Evolutionary conservation across 2,888 invertebrate genomes (phyloP), one percentile per base, ranked within the genome.

Genomic region (Lacanobia oleracea): DNA sequence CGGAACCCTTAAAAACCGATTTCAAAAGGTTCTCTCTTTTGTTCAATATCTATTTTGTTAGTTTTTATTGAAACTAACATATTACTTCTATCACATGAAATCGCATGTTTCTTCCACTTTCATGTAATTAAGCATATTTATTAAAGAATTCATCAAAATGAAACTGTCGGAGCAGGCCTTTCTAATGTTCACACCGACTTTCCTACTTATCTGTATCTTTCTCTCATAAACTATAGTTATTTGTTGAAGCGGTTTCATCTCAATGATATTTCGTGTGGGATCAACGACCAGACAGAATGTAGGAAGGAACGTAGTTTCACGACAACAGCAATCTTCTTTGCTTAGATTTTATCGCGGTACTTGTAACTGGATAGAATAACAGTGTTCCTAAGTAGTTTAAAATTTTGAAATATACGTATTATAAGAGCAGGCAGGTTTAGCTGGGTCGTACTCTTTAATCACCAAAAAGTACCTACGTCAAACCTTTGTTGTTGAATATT

Each of bases 151-250:
- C 57, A 48, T 73, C 6, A 63, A 27, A 57, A 33, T 5, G 43
- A 59, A 76, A 23, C 12, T 54, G 51, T 23, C 40, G 6, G 18
- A 16, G 33, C 63, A 63, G 53, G 48, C 27, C 43, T 51, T 69
- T 60, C 61, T 77, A 61, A 45, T 56, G 43, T 45, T 57, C 18
- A 37, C 51, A 62, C 27, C 16, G 43, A 51, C 40, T 77, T 70
- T 51, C 61, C n/a, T 37, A 8, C 1, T 21, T 70, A 77, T 70
- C 61, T 69, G 27, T 9, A 59, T 43, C 6, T 72, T 78, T 78
- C 63, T 37, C 60, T 48, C 16, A 8, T 45, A 40, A 67, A 67
- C 16, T 59, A 61, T 40, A 45, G 62, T 75, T 63, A 40, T 57
- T 53, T 33, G 56, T 56, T 6, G 50, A 45, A 51, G n/a, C 27